Evolutionary conservation across 2,888 invertebrate genomes (phyloP).

Genomic region (Crematogaster levior): DNA sequence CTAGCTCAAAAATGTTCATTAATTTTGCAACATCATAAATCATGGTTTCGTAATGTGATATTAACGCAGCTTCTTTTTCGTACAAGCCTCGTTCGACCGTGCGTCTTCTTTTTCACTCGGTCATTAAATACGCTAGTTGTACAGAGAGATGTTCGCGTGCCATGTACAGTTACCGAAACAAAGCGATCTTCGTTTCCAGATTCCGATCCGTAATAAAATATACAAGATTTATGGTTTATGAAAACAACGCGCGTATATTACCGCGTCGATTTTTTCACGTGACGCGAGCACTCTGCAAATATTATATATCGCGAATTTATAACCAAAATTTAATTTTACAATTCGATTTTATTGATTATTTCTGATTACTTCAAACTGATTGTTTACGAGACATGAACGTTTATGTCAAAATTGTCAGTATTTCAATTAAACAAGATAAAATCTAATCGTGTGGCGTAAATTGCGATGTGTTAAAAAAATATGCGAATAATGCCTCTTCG

Average conservation of each 20-base stretch:
- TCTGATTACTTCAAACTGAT: background rate
- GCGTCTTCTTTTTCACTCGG: constrained; percentile 14
- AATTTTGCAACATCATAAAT: constrained; percentile 24
- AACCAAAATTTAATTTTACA: background rate
- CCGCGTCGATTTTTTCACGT: background rate
- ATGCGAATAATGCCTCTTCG: background rate
- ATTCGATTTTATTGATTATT: background rate
- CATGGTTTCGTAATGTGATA: constrained; percentile 1
- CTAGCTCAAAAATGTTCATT: constrained; percentile 8
- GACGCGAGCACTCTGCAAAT: background rate
- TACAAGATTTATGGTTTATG: constrained; percentile 22
- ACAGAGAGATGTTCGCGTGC: background rate
- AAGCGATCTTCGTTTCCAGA: background rate
- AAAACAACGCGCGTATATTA: background rate
- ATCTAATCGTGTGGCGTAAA: background rate
- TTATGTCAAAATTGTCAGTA: background rate
- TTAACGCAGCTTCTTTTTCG: background rate
- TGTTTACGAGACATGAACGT: background rate
- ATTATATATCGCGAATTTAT: constrained; percentile 5
- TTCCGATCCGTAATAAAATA: background rate
- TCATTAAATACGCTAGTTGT: background rate
- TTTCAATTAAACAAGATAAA: background rate
- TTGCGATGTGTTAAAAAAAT: background rate
- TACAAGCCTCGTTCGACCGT: background rate
- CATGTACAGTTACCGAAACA: constrained; percentile 1